phyloP scores from a whole-genome alignment of 2,113 vertebrate genomes.

The Rostratula benghalensis region DNA sequence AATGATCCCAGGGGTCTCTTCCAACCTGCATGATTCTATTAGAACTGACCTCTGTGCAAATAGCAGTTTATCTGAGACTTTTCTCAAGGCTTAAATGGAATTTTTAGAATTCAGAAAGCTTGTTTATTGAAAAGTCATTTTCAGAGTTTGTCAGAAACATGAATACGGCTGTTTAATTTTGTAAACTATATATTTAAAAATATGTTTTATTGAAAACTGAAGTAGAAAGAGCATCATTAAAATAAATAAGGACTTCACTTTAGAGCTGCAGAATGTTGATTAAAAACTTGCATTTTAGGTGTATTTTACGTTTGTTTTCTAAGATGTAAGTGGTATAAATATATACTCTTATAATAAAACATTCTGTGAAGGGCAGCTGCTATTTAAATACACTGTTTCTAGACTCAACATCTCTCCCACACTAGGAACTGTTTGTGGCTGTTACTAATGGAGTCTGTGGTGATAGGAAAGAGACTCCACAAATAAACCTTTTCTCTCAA shows the following conservation, averaged over 20 bases:
- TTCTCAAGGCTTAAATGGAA: not conserved
- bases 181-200: not conserved
- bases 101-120: not conserved
- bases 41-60: not conserved
- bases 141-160: not conserved
- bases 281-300: not conserved
- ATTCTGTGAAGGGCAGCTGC: not conserved
- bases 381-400: not conserved
- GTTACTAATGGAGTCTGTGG: not conserved
- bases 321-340: not conserved
- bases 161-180: not conserved
- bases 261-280: not conserved
- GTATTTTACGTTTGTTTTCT: not conserved
- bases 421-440: not conserved
- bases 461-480: not conserved
- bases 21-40: too few relatives aligned
- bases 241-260: not conserved
- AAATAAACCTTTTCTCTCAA: not conserved
- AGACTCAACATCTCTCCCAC: not conserved
- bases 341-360: not conserved
- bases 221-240: not conserved
- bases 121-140: not conserved
- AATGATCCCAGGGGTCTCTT: too few relatives aligned
- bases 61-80: not conserved
- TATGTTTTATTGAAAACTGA: not conserved